Conservation (phyloP, 2,888 invertebrate species). For the Elysia crispata region DNA sequence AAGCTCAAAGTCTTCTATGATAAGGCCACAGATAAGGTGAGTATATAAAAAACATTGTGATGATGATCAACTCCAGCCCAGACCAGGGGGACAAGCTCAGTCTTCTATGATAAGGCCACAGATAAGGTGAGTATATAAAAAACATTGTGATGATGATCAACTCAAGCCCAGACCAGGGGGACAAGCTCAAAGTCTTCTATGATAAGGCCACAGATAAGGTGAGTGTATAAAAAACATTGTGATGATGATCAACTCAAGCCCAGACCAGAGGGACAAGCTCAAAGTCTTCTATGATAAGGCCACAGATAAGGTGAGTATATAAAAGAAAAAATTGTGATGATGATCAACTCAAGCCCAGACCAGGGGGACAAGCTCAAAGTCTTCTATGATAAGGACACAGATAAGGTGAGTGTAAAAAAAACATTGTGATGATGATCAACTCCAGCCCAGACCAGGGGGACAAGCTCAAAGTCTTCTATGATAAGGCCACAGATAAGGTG, state of each 20-base stretch:
- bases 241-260: too few relatives aligned
- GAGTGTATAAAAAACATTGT: too few relatives aligned
- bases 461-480: slow-evolving; percentile 32
- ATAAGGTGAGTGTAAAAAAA: slow-evolving; percentile 38
- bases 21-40: too few relatives aligned
- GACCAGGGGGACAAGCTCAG: not conserved
- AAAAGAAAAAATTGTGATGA: too few relatives aligned
- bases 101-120: not conserved
- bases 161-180: too few relatives aligned
- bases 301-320: slow-evolving; percentile 36
- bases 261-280: slow-evolving; percentile 30
- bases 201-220: too few relatives aligned
- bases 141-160: too few relatives aligned
- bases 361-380: slow-evolving; percentile 27
- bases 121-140: too few relatives aligned
- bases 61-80: slow-evolving; percentile 36
- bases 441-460: not conserved
- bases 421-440: slow-evolving; percentile 45
- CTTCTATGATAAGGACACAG: slow-evolving; percentile 40
- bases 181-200: too few relatives aligned
- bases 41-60: slow-evolving; percentile 44
- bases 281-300: slow-evolving; percentile 37
- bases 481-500: slow-evolving; percentile 39
- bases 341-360: too few relatives aligned
- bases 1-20: too few relatives aligned